These are phyloP conservation scores for Ataeniobius toweri DNA, from an alignment of 2,797 vertebrate genomes.

Conservation along the genomic window DNA sequence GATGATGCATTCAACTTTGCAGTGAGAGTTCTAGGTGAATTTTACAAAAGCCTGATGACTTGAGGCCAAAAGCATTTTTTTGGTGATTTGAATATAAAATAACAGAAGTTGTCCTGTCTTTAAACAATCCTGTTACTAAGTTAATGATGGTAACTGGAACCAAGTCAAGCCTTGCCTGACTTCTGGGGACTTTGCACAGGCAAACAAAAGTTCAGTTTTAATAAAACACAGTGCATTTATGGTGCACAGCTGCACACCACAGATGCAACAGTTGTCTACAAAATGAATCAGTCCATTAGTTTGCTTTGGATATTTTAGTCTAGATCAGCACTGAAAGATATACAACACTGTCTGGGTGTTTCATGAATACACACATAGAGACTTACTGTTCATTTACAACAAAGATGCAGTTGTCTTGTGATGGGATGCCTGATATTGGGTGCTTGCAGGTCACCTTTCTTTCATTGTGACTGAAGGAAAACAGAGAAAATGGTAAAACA, in stretches of 20 bases:
- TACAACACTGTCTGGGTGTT: background rate
- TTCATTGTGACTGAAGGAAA: conserved; percentile 89
- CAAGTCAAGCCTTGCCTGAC: background rate
- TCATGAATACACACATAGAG: conserved; percentile 1
- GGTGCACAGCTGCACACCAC: background rate
- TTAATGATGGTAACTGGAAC: background rate
- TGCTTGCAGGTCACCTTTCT: conserved; percentile 97
- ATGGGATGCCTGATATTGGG: conserved; percentile 91
- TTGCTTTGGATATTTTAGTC: conserved; percentile 13
- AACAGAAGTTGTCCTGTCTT: background rate
- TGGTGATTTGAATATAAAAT: background rate
- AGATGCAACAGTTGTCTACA: background rate
- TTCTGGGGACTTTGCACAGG: background rate
- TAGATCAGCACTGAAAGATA: background rate
- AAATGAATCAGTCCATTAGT: background rate
- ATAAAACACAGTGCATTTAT: background rate
- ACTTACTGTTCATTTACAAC: conserved; percentile 99
- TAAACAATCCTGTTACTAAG: background rate
- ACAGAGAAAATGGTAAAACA: conserved; percentile 7
- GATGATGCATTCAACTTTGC: background rate
- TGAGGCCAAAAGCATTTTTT: background rate
- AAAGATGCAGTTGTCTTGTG: conserved; percentile 98
- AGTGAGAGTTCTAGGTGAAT: background rate
- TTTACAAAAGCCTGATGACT: background rate
- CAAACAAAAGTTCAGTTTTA: background rate